Conservation (phyloP, 2,888 invertebrate genomes). For the Pherbina coryleti region DNA sequence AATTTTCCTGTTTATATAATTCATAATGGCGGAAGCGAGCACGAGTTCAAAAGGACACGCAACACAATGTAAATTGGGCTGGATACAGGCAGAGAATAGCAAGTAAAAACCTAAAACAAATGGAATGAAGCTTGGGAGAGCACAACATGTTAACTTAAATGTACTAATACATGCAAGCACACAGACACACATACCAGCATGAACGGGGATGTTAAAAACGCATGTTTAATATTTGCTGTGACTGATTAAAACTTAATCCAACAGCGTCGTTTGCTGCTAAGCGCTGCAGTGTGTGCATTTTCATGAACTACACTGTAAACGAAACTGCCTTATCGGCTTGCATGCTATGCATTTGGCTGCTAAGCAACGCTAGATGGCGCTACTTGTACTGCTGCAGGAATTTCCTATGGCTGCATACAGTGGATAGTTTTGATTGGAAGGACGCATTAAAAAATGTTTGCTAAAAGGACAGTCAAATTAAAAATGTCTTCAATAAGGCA, state of each 20-base stretch:
- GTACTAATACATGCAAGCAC: neutral
- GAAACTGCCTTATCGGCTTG: slow-evolving; percentile 44
- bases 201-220: too few species aligned
- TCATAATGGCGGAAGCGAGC: slow-evolving; percentile 32
- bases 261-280: too few species aligned
- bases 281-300: neutral
- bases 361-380: slow-evolving; percentile 42
- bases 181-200: neutral
- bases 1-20: slow-evolving; percentile 39
- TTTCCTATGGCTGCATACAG: neutral
- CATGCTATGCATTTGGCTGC: slow-evolving; percentile 28
- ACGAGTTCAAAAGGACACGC: slow-evolving; percentile 31
- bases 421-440: neutral
- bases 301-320: slow-evolving; percentile 4
- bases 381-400: neutral
- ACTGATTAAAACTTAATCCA: too few species aligned
- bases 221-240: too few species aligned
- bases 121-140: neutral
- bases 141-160: neutral
- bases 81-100: neutral
- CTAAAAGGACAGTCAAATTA: too few species aligned
- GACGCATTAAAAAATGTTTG: neutral
- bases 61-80: slow-evolving; percentile 19
- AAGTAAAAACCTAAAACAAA: neutral
- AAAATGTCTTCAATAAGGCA: too few species aligned